Evolutionary conservation across 1,140 invertebrate genomes (phyloP).

Genomic region (Tetraneura akinire): DNA sequence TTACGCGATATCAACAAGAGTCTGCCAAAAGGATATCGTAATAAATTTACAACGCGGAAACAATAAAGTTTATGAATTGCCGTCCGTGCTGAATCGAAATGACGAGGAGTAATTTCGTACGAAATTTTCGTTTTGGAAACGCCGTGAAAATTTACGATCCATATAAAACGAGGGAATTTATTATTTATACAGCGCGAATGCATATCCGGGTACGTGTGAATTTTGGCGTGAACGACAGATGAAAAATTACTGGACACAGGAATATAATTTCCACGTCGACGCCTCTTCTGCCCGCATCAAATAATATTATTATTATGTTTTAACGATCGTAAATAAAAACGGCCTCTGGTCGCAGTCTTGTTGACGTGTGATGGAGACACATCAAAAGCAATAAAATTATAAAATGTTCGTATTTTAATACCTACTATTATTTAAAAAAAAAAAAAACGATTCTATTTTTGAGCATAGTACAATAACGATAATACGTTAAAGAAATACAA

Average conservation of each 20-base stretch:
- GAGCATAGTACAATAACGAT: too few species aligned
- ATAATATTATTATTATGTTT: neutral
- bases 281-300: neutral
- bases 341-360: neutral
- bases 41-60: neutral
- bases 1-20: neutral
- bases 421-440: too few species aligned
- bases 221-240: neutral
- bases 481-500: too few species aligned
- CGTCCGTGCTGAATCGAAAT: neutral
- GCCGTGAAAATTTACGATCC: conserved; percentile 4
- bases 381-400: neutral
- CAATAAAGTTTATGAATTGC: neutral
- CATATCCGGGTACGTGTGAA: neutral
- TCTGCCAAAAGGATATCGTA: neutral
- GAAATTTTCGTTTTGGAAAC: conserved; percentile 22
- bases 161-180: neutral
- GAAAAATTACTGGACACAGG: conserved; percentile 17
- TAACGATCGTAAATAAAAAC: conserved; percentile 10
- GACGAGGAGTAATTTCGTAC: neutral
- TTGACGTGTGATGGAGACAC: too few species aligned
- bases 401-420: too few species aligned
- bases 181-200: conserved; percentile 9
- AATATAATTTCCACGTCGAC: conserved; percentile 12
- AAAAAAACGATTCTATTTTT: too few species aligned